Base-by-base conservation (phyloP, 2,113 vertebrate species). In the Epinephelus cyanopodus region DNA sequence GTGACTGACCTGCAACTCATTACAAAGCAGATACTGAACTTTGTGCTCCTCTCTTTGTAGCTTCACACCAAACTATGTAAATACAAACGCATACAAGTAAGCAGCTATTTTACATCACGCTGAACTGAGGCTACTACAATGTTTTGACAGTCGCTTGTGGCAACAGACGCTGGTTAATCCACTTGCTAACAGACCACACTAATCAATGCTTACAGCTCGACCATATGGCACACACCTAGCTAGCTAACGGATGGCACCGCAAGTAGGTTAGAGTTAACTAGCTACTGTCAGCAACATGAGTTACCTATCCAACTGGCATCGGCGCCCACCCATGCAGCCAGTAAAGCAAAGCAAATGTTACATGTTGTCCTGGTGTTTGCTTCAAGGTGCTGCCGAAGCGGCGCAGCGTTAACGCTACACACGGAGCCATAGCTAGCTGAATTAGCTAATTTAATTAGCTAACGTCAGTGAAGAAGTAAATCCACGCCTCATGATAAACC, bases 101-200 rank as follows among this genome's bases (percentile, higher is more conserved):
- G 10, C 1, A 10, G 42, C 42, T 50, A 5, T 7, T 6, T 33
- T 17, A 39, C 7, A 27, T 39, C 14, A 3, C 9, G 11, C 5
- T 4, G 67, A 33, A 10, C 54, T 21, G 62, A 45, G 42, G 23
- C 47, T 83, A 91, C 88, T 89, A 87, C 89, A 77, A 48, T 92
- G 90, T 93, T 91, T 79, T 92, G 87, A 91, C 74, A 87, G 71
- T 63, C 56, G 42, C 23, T 57, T 8, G 33, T 64, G 56, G 76
- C 70, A 79, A 86, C 89, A 91, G 91, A 82, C 82, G 80, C 23
- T 33, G 5, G 82, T 64, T 94, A 95, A 95, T 95, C 94, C 90
- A 86, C 79, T 90, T 91, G 47, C 11, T 37, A 79, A 60, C n/a
- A 48, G 81, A 85, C 54, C 77, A 48, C 90, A 76, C 93, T 94